These are phyloP conservation scores for Trichomalopsis sarcophagae DNA, from an alignment of 1,140 invertebrate genomes.

Conservation along the genomic window DNA sequence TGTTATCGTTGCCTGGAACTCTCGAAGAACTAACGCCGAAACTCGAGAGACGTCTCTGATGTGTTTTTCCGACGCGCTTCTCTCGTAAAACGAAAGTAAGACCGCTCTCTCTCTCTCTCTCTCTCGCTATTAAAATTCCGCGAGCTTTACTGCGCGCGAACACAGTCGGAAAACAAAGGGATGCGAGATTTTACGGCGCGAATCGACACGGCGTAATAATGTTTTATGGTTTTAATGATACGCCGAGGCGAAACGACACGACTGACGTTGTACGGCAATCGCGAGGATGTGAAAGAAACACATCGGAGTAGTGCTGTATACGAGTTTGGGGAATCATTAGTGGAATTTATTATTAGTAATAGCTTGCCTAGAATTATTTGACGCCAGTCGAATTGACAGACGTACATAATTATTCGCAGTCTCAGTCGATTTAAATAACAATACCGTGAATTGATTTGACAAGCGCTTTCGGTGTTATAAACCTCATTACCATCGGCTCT, in stretches of 20 bases:
- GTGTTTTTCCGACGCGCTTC: neutral
- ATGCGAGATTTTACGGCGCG: neutral
- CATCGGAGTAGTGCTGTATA: no score
- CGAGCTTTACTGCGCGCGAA: neutral
- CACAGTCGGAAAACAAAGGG: conserved; percentile 10
- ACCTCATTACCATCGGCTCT: no score
- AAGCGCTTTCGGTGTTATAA: no score
- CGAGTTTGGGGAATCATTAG: no score
- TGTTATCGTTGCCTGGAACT: neutral
- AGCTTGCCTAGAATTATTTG: neutral
- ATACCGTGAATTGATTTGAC: neutral
- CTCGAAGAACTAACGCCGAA: neutral
- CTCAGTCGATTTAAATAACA: neutral
- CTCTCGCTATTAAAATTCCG: conserved; percentile 14
- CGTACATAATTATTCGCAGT: neutral
- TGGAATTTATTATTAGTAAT: no score
- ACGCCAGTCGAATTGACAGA: neutral
- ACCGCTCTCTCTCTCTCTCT: neutral
- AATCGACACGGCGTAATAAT: conserved; percentile 7
- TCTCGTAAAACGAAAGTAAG: conserved; percentile 16
- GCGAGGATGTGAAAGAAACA: neutral
- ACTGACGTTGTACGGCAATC: neutral
- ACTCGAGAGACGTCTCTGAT: neutral
- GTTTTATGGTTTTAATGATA: conserved; percentile 30
- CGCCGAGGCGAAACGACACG: neutral